Percentiles rank a stretch among this genome's conserved stretches.
phyloP scores from a whole-genome alignment of 2,113 vertebrate genomes.

The Bagarius yarrelli region DNA sequence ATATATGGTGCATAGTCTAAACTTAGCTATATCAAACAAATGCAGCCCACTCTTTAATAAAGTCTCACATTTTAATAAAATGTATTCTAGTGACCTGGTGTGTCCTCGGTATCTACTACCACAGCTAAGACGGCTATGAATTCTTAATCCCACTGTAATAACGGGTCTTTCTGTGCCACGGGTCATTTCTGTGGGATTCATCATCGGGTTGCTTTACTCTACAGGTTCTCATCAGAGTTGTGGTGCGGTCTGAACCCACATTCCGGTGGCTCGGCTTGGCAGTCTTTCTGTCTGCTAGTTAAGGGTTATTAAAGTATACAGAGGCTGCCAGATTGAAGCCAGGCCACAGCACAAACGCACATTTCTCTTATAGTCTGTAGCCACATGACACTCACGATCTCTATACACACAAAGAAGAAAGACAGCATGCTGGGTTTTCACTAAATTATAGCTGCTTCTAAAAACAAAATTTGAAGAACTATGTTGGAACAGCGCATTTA shows the following conservation, averaged over 20 bases:
- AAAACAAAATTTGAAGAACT: not conserved
- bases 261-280: slow-evolving; percentile 61
- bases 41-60: not conserved
- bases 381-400: slow-evolving; percentile 7
- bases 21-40: not conserved
- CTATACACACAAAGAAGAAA: slow-evolving; percentile 6
- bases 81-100: not conserved
- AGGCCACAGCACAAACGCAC: slow-evolving; percentile 21
- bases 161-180: slow-evolving; percentile 7
- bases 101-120: not conserved
- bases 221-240: slow-evolving; percentile 19
- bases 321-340: slow-evolving; percentile 42
- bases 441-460: not conserved
- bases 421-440: not conserved
- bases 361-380: slow-evolving; percentile 9
- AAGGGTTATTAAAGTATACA: slow-evolving; percentile 43
- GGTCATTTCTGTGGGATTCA: slow-evolving; percentile 29
- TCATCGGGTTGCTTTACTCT: slow-evolving; percentile 23
- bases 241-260: slow-evolving; percentile 51
- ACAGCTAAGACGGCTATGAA: not conserved
- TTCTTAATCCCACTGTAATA: slow-evolving; percentile 27
- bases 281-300: slow-evolving; percentile 60
- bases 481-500: not conserved
- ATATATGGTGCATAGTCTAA: not conserved
- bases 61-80: not conserved